Base-by-base conservation (phyloP, 2,888 invertebrate species). In the Ormia ochracea region DNA sequence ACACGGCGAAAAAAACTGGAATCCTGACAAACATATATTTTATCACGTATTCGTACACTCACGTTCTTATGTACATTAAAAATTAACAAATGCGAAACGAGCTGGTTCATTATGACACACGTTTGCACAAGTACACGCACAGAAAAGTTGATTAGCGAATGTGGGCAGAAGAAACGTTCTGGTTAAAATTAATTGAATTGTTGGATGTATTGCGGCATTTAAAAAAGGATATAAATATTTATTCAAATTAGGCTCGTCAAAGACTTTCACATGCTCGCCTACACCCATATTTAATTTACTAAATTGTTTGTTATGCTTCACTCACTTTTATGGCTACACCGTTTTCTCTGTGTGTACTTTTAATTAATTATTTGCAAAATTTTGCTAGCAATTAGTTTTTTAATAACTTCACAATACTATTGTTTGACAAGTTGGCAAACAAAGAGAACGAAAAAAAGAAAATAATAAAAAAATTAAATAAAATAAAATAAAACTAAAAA, bases 101-200 rank as follows among this genome's bases (percentile, higher is more conserved):
- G 28, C 36, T 45, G 33, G 33, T 63, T 63, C 63, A 48, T 73
- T 73, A 73, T 38, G 58, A 28, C 56, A 74, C 56, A 65, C 56
- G 48, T 65, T 61, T 48, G 56, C 48, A 23, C 38, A 43, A 61
- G 43, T 63, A 63, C 72, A 63, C 63, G 7, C 0, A 23, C 10
- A 63, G 33, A 73, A 73, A 69, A 45, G 26, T 28, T 28, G n/a
- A 1, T 19, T 43, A 3, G 2, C 43, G n/a, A n/a, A n/a, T n/a
- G n/a, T n/a, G n/a, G n/a, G n/a, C n/a, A n/a, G n/a, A n/a, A n/a
- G n/a, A n/a, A n/a, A n/a, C n/a, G n/a, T n/a, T n/a, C n/a, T n/a
- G n/a, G n/a, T n/a, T n/a, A n/a, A 43, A 43, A 10, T 43, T 28
- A 28, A 28, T 6, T 28, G 6, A 28, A 4, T 28, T 28, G 28